These are phyloP conservation scores for Vicugna pacos DNA, from an alignment of 2,113 vertebrate species.

Conservation along the genomic window DNA sequence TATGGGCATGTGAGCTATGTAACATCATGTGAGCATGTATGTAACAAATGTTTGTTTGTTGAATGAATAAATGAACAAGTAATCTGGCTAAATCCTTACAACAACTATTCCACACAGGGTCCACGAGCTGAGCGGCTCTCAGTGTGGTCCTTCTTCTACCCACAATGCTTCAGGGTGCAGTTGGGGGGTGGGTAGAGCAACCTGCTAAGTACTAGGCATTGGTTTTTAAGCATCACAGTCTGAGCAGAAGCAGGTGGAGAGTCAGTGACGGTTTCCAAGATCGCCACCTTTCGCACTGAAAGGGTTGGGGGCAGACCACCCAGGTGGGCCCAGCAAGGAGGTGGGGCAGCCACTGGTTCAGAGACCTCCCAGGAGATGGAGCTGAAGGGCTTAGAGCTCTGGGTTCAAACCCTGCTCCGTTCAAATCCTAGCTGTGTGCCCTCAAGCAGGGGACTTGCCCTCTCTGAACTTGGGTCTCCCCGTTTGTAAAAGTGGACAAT, in stretches of 20 bases:
- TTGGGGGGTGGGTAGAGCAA: background rate
- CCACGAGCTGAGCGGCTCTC: background rate
- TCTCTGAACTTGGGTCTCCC: background rate
- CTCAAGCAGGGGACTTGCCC: background rate
- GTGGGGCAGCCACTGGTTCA: background rate
- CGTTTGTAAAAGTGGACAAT: background rate
- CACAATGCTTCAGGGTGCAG: background rate
- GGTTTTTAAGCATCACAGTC: no score
- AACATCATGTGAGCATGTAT: no score
- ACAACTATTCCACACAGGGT: background rate
- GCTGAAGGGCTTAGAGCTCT: background rate
- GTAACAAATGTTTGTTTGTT: background rate
- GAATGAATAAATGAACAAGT: background rate
- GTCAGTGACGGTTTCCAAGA: background rate
- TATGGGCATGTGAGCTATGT: accelerated
- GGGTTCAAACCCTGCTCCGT: background rate
- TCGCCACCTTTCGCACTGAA: background rate
- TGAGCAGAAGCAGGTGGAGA: background rate
- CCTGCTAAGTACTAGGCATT: no score
- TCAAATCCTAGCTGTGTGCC: background rate
- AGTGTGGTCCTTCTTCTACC: no score
- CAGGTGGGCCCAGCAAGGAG: background rate
- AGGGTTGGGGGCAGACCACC: background rate
- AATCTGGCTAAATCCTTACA: background rate
- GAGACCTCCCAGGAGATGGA: accelerated